Conservation (phyloP, 2,888 invertebrate genomes). For the Thereva unica region DNA sequence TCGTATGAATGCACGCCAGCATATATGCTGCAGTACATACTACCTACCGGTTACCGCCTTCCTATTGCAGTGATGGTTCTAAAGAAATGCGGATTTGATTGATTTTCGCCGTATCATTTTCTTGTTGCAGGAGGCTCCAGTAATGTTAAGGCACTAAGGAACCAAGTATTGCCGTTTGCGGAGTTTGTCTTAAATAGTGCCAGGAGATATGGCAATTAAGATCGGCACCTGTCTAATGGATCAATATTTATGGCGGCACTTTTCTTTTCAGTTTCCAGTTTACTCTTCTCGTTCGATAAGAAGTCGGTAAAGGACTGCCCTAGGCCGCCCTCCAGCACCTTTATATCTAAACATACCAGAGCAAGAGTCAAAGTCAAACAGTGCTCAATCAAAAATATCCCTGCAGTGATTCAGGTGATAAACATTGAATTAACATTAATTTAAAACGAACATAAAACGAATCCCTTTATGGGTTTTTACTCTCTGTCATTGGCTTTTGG, state of each 20-base stretch:
- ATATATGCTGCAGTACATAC: background rate
- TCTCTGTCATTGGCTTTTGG: too few species aligned
- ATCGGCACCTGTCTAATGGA: slow-evolving; percentile 25
- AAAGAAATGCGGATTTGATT: slow-evolving; percentile 30
- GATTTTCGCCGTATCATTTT: slow-evolving; percentile 25
- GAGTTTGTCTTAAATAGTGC: slow-evolving; percentile 6
- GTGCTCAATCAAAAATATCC: too few species aligned
- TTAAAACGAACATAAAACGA: too few species aligned
- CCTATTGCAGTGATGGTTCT: slow-evolving; percentile 5
- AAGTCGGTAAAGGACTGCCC: too few species aligned
- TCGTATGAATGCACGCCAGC: background rate
- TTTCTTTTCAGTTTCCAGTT: too few species aligned
- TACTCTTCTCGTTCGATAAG: too few species aligned
- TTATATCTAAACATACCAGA: too few species aligned
- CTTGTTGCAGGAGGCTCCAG: slow-evolving; percentile 14
- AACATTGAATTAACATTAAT: too few species aligned
- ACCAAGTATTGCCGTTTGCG: background rate
- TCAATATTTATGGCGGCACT: slow-evolving; percentile 15
- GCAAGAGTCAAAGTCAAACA: too few species aligned
- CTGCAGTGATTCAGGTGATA: too few species aligned
- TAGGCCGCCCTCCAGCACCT: too few species aligned
- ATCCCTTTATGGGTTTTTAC: too few species aligned
- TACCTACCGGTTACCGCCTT: slow-evolving; percentile 26
- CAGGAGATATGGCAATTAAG: slow-evolving; percentile 32
- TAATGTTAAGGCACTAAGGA: slow-evolving; percentile 1